Evolutionary conservation across 2,113 vertebrate species (phyloP).

Genomic region (Polypterus bichir): DNA sequence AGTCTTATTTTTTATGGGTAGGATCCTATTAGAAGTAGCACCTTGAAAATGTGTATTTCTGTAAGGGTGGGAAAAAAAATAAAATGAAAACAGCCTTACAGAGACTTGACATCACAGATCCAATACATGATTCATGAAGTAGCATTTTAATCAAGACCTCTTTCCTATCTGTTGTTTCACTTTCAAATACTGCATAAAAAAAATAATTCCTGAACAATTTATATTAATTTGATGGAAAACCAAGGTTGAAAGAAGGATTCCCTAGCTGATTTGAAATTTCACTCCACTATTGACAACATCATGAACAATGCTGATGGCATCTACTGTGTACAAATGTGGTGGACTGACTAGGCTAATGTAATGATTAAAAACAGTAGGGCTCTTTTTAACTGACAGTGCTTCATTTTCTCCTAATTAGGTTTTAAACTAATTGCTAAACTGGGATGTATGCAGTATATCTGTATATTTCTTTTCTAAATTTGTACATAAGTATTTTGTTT

Average conservation of each 20-base stretch:
- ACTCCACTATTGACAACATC: neutral
- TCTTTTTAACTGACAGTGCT: neutral
- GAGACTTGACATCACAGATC: constrained; percentile 1
- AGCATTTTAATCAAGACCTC: constrained; percentile 1
- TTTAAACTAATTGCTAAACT: neutral
- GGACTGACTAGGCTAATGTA: neutral
- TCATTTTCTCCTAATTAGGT: neutral
- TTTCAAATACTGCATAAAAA: neutral
- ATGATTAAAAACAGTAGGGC: neutral
- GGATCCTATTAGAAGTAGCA: neutral
- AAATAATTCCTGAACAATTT: neutral
- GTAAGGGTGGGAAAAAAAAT: neutral
- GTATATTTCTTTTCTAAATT: neutral
- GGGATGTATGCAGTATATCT: neutral
- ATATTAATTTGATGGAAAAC: constrained; percentile 10
- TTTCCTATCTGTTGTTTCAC: neutral
- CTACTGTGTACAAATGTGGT: neutral
- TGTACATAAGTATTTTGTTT: neutral
- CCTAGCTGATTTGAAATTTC: constrained; percentile 1
- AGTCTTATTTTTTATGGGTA: neutral
- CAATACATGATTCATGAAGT: constrained; percentile 3
- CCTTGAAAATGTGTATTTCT: neutral
- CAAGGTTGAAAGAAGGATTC: constrained; percentile 4
- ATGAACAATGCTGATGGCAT: neutral
- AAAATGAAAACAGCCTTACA: neutral